Evolutionary conservation across 2,113 vertebrate genomes (phyloP).

Genomic region (Neodon shergylaensis): DNA sequence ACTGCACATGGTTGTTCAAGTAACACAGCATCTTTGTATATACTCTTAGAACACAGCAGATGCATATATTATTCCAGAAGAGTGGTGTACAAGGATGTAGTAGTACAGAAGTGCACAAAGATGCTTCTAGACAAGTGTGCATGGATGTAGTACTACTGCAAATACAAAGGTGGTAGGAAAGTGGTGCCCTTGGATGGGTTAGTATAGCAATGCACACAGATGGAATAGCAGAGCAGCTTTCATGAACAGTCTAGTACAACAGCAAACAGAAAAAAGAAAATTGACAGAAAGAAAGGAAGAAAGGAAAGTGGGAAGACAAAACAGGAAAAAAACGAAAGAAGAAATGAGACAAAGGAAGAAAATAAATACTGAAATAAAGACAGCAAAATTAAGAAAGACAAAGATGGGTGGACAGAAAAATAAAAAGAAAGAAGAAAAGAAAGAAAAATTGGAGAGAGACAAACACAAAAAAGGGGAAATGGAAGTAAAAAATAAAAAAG

Average conservation of each 20-base stretch:
- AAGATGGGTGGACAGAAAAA: background rate
- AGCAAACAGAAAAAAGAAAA: background rate
- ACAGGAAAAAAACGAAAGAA: background rate
- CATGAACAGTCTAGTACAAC: background rate
- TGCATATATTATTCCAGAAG: too few species aligned
- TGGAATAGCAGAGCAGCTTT: background rate
- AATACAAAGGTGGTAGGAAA: background rate
- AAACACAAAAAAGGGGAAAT: background rate
- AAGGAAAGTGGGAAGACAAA: background rate
- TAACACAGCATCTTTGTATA: background rate
- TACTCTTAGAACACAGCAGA: background rate
- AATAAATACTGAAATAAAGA: background rate
- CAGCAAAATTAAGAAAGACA: background rate
- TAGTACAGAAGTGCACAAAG: too few species aligned
- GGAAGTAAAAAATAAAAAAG: background rate
- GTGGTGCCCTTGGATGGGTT: background rate
- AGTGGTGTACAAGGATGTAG: background rate
- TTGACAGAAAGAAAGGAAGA: background rate
- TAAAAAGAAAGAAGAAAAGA: background rate
- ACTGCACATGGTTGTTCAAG: background rate
- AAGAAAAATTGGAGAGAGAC: background rate
- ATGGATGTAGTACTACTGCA: too few species aligned
- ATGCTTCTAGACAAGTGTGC: background rate
- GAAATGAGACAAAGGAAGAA: background rate
- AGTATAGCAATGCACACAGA: background rate